Evolutionary conservation across 2,113 vertebrate species (phyloP).

Genomic region (Cromileptes altivelis): DNA sequence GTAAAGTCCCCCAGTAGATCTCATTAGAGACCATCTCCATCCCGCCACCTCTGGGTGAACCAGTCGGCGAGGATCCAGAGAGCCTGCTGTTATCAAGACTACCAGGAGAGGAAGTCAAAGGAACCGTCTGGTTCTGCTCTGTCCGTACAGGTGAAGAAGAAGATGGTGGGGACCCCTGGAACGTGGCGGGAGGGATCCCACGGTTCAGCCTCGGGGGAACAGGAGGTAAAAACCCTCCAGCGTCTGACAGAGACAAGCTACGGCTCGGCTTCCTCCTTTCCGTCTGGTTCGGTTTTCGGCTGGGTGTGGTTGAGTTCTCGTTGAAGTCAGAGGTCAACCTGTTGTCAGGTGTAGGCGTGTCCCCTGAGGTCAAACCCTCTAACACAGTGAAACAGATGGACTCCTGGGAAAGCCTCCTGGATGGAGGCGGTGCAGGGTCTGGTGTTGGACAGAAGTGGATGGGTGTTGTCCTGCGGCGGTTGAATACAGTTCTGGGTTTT

Average conservation of each 20-base stretch:
- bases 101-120: slow-evolving; percentile 43
- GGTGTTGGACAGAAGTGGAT: slow-evolving; percentile 35
- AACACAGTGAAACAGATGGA: slow-evolving; percentile 74
- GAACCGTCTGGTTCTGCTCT: neutral
- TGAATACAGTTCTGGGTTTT: slow-evolving; percentile 94
- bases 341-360: slow-evolving; percentile 22
- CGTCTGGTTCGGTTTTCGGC: slow-evolving; percentile 5
- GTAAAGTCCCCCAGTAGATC: slow-evolving; percentile 90
- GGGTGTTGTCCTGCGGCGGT: slow-evolving; percentile 77
- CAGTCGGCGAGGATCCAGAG: slow-evolving; percentile 55
- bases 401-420: slow-evolving; percentile 74
- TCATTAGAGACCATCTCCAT: slow-evolving; percentile 92
- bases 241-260: slow-evolving; percentile 59
- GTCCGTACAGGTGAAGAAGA: slow-evolving; percentile 21
- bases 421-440: slow-evolving; percentile 3
- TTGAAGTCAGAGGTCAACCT: slow-evolving; percentile 46
- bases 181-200: slow-evolving; percentile 3
- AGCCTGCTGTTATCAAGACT: slow-evolving; percentile 64
- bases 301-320: neutral
- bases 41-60: slow-evolving; percentile 51
- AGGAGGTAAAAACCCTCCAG: slow-evolving; percentile 61
- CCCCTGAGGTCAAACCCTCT: slow-evolving; percentile 75
- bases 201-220: slow-evolving; percentile 79
- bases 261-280: slow-evolving; percentile 37
- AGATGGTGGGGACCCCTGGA: slow-evolving; percentile 40